Conservation (phyloP, 2,797 vertebrate genomes). For the Lutjanus campechanus region DNA sequence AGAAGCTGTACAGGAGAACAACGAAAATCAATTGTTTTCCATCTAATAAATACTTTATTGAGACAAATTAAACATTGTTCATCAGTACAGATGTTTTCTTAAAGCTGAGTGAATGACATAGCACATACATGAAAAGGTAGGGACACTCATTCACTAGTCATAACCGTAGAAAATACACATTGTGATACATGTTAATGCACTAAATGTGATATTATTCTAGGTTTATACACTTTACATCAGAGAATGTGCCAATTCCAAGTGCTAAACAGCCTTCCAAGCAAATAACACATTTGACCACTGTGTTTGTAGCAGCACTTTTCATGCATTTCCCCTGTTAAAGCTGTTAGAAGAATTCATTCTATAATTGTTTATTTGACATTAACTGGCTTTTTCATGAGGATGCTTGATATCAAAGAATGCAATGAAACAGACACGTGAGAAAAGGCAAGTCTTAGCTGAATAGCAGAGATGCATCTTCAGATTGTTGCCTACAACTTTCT, state of each 20-base stretch:
- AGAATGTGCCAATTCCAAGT: conserved; percentile 20
- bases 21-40: conserved; percentile 40
- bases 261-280: conserved; percentile 1
- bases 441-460: conserved; percentile 5
- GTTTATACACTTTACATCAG: conserved; percentile 17
- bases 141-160: background rate
- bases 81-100: conserved; percentile 35
- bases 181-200: conserved; percentile 39
- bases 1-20: conserved; percentile 44
- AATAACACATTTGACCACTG: conserved; percentile 11
- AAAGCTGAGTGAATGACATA: conserved; percentile 52
- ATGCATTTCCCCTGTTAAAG: conserved; percentile 45
- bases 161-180: conserved; percentile 46
- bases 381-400: conserved; percentile 14
- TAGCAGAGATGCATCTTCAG: conserved; percentile 9
- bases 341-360: background rate
- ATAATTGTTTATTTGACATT: background rate
- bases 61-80: conserved; percentile 57
- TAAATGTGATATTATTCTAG: conserved; percentile 30
- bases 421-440: background rate
- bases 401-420: conserved; percentile 31
- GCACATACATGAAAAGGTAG: conserved; percentile 18
- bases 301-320: conserved; percentile 18
- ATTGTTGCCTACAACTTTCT: conserved; percentile 87
- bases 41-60: conserved; percentile 85